These are phyloP conservation scores for Gorsachius goisagi DNA, from an alignment of 2,113 vertebrate genomes.

Conservation along the genomic window DNA sequence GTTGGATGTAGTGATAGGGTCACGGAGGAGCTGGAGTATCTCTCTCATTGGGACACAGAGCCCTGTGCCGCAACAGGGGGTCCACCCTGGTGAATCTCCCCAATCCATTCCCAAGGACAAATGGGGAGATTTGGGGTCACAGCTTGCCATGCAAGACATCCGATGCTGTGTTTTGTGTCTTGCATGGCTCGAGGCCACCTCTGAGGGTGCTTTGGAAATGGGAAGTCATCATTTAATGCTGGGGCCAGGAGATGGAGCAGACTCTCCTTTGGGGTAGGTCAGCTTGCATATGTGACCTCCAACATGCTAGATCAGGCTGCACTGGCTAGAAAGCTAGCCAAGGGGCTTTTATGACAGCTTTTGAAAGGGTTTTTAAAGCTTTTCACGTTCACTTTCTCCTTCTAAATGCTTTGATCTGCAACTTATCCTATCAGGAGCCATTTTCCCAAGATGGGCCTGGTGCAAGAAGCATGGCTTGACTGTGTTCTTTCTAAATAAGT, in stretches of 20 bases:
- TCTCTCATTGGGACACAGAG: neutral
- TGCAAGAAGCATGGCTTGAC: conserved; percentile 20
- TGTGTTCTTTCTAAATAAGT: conserved; percentile 34
- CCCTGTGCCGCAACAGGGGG: neutral
- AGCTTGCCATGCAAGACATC: neutral
- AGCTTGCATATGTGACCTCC: neutral
- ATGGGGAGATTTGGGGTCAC: neutral
- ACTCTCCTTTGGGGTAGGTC: neutral
- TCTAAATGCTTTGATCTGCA: neutral
- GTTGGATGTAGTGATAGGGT: neutral
- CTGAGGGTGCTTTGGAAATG: neutral
- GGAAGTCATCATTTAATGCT: neutral
- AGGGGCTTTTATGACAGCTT: neutral
- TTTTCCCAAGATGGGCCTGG: neutral
- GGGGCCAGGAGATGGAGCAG: neutral
- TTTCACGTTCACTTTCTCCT: neutral
- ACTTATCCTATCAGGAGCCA: neutral
- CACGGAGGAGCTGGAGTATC: neutral
- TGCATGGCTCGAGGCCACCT: neutral
- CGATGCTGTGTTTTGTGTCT: neutral
- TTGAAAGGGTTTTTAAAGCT: neutral
- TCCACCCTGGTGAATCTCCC: neutral
- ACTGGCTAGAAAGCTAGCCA: neutral
- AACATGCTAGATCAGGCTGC: neutral
- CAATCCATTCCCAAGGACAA: neutral